These are phyloP conservation scores for Alaudala cheleensis DNA, from an alignment of 2,113 vertebrate species.

Conservation along the genomic window DNA sequence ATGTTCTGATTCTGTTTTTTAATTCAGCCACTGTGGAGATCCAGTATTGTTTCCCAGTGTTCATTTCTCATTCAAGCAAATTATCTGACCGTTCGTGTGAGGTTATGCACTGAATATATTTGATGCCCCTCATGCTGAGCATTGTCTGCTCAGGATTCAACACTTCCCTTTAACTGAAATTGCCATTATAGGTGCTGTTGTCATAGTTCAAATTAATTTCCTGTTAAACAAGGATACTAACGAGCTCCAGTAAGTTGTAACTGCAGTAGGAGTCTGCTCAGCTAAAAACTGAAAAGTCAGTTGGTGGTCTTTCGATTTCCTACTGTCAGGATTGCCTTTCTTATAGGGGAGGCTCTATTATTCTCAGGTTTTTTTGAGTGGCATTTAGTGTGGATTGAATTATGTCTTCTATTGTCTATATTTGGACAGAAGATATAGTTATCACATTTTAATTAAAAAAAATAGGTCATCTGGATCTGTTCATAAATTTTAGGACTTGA, in stretches of 20 bases:
- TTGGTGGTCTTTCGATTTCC: not conserved
- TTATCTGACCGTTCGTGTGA: not conserved
- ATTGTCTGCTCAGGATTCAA: not conserved
- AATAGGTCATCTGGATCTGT: not conserved
- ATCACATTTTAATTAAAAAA: not conserved
- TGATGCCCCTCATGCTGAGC: not conserved
- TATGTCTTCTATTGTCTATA: not conserved
- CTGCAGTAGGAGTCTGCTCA: not conserved
- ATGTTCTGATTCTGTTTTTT: not conserved
- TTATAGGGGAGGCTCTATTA: not conserved
- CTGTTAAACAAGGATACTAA: constrained; percentile 1
- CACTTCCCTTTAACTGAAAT: not conserved
- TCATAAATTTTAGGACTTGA: not conserved
- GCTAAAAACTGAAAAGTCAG: not conserved
- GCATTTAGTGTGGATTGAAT: not conserved
- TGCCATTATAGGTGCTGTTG: constrained; percentile 10
- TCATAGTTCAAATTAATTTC: constrained; percentile 31
- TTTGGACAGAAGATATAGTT: not conserved
- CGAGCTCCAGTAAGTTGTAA: not conserved
- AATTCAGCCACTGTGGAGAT: not conserved
- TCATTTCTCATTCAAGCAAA: not conserved
- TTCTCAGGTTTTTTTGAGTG: not conserved
- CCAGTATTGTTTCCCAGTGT: not conserved
- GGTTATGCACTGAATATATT: not conserved
- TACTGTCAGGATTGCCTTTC: not conserved